Evolutionary conservation across 2,113 vertebrate species (phyloP).

Genomic region (Campylomormyrus tamandua): DNA sequence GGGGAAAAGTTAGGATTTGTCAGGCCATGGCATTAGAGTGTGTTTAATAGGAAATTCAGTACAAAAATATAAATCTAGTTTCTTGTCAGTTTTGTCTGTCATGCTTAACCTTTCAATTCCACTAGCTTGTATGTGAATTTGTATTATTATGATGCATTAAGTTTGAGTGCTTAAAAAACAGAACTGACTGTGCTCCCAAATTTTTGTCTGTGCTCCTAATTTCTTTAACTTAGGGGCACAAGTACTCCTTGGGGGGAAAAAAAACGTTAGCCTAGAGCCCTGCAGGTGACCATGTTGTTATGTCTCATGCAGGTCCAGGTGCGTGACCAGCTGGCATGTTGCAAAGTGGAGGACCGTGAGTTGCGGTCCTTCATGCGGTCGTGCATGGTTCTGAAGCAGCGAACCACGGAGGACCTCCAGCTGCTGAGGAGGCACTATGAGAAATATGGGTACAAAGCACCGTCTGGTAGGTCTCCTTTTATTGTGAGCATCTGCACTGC

Average conservation of each 20-base stretch:
- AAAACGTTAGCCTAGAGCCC: neutral
- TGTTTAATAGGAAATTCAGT: neutral
- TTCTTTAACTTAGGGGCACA: no score
- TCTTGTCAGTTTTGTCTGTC: no score
- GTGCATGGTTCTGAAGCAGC: slow-evolving; percentile 64
- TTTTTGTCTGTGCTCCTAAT: no score
- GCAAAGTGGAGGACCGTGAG: slow-evolving; percentile 45
- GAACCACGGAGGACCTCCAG: slow-evolving; percentile 60
- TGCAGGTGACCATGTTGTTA: neutral
- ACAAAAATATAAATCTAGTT: no score
- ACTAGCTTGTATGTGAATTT: no score
- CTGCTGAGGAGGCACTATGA: slow-evolving; percentile 65
- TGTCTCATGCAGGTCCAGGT: slow-evolving; percentile 56
- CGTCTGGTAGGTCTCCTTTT: slow-evolving; percentile 52
- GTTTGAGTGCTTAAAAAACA: no score
- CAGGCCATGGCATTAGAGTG: neutral
- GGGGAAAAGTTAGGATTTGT: no score
- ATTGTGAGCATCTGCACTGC: neutral
- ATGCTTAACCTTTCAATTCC: no score
- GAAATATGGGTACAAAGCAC: slow-evolving; percentile 70
- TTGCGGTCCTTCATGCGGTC: slow-evolving; percentile 62
- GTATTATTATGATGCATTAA: no score
- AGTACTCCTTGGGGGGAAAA: neutral
- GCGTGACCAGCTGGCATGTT: slow-evolving; percentile 49
- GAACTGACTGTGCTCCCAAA: no score